These are phyloP conservation scores for Trochalopteron elliotii DNA, from an alignment of 2,113 vertebrate species.

Conservation along the genomic window DNA sequence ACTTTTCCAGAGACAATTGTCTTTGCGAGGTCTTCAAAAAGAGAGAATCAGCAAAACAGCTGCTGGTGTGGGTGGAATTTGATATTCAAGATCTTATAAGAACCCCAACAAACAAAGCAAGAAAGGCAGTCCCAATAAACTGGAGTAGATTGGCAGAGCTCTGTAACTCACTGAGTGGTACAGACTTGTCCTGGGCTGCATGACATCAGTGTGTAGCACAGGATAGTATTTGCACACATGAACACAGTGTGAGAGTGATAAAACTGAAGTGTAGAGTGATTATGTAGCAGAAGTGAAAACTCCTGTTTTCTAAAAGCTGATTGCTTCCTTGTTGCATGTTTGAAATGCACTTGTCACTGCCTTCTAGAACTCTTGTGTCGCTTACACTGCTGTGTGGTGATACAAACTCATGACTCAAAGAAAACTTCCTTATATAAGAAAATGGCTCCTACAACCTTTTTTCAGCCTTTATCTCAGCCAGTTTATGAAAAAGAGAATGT, in stretches of 20 bases:
- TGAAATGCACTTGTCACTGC: not conserved
- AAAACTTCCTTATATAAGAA: not conserved
- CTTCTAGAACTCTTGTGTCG: not conserved
- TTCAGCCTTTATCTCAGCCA: not conserved
- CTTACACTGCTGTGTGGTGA: not conserved
- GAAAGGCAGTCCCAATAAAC: not conserved
- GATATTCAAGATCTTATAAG: not conserved
- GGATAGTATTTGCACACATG: rapidly evolving
- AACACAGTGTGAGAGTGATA: not conserved
- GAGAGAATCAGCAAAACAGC: not conserved
- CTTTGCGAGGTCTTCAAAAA: not conserved
- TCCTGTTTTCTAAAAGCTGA: not conserved
- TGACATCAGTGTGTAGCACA: not conserved
- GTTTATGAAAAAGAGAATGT: not conserved
- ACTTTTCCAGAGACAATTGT: not conserved
- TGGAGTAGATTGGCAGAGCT: not conserved
- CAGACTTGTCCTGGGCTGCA: not conserved
- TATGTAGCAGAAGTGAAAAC: not conserved
- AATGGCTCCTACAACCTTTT: not conserved
- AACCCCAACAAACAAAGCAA: not conserved
- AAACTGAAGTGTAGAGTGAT: not conserved
- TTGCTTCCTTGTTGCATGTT: not conserved
- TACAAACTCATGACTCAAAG: not conserved
- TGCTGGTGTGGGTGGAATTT: not conserved
- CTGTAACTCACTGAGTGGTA: not conserved